phyloP scores from a whole-genome alignment of 2,888 invertebrate species.

The Apotomis betuletana region DNA sequence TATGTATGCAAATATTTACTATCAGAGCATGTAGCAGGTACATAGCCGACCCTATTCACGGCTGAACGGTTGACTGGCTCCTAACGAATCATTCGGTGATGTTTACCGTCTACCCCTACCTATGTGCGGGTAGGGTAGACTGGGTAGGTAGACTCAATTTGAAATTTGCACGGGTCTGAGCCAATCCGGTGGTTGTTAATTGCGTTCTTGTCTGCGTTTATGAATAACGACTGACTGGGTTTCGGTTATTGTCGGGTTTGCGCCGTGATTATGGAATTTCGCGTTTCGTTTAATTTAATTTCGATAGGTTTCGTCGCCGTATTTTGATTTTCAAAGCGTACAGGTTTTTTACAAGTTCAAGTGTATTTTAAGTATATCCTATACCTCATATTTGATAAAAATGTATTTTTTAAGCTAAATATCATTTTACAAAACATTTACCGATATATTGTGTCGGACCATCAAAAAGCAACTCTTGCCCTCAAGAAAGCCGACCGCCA shows the following conservation, averaged over 20 bases:
- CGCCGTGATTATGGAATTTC: conserved; percentile 26
- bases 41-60: conserved; percentile 74
- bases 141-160: conserved; percentile 66
- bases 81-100: conserved; percentile 70
- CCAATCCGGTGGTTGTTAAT: conserved; percentile 63
- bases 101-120: conserved; percentile 51
- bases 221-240: conserved; percentile 41
- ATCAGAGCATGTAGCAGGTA: conserved; percentile 75
- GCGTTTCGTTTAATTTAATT: conserved; percentile 1
- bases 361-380: too few relatives aligned
- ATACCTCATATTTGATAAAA: too few relatives aligned
- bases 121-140: conserved; percentile 55
- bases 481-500: too few relatives aligned
- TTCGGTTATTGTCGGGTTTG: conserved; percentile 33
- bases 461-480: too few relatives aligned
- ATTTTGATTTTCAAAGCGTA: neutral
- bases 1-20: conserved; percentile 81
- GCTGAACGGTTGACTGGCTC: conserved; percentile 76
- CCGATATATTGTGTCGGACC: too few relatives aligned
- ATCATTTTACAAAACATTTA: too few relatives aligned
- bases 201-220: conserved; percentile 68
- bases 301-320: neutral
- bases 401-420: too few relatives aligned
- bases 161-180: conserved; percentile 63
- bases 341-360: too few relatives aligned